Conservation (phyloP, 1,140 invertebrate genomes). For the Tigriopus japonicus region DNA sequence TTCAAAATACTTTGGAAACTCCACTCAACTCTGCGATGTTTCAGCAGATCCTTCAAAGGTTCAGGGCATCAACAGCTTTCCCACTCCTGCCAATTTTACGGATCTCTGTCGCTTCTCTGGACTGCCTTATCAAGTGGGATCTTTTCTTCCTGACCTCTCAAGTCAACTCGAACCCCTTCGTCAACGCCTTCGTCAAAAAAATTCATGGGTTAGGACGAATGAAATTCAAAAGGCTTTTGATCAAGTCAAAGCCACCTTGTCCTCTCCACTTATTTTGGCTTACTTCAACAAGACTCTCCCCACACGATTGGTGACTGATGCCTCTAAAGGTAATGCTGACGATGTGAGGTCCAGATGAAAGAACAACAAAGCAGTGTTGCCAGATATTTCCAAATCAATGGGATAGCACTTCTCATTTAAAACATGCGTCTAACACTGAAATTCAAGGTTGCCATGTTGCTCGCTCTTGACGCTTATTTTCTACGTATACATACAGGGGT, state of each 20-base stretch:
- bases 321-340: too few species aligned
- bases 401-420: too few species aligned
- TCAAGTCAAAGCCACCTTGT: slow-evolving; percentile 2
- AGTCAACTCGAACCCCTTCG: not conserved
- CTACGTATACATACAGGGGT: too few species aligned
- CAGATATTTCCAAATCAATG: too few species aligned
- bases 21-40: not conserved
- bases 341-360: too few species aligned
- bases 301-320: not conserved
- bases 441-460: too few species aligned
- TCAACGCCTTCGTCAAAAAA: not conserved
- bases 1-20: not conserved
- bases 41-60: slow-evolving; percentile 8
- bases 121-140: slow-evolving; percentile 12
- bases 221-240: not conserved
- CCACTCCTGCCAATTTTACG: slow-evolving; percentile 8
- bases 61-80: slow-evolving; percentile 9
- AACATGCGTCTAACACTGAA: too few species aligned
- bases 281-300: not conserved
- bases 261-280: slow-evolving; percentile 4
- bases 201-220: not conserved
- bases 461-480: too few species aligned
- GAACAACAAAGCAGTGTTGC: too few species aligned
- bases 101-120: slow-evolving; percentile 13
- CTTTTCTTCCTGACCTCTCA: slow-evolving; percentile 5